phyloP scores from a whole-genome alignment of 2,797 vertebrate genomes.

The Ctenosaura bakeri region DNA sequence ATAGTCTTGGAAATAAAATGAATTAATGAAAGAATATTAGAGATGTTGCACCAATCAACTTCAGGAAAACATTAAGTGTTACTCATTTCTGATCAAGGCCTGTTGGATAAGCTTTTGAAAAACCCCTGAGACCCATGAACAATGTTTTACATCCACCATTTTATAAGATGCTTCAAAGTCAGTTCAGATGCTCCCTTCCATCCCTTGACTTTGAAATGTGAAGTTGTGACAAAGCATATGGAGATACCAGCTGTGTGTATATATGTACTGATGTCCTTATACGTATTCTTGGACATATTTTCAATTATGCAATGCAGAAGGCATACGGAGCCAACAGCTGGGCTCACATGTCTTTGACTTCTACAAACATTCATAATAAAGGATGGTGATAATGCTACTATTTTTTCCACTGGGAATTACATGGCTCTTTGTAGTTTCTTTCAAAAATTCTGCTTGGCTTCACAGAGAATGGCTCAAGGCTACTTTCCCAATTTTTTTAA shows the following conservation, averaged over 20 bases:
- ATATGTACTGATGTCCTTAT: conserved; percentile 58
- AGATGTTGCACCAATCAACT: background rate
- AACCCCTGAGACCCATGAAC: background rate
- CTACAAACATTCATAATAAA: conserved; percentile 63
- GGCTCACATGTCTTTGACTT: conserved; percentile 57
- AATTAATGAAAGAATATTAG: background rate
- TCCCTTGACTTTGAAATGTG: conserved; percentile 66
- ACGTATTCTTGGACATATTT: conserved; percentile 61
- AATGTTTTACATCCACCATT: background rate
- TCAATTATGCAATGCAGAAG: conserved; percentile 64
- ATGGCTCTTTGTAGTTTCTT: conserved; percentile 51
- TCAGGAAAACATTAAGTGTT: background rate
- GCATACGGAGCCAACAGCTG: conserved; percentile 60
- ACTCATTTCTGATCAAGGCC: background rate
- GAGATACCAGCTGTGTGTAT: conserved; percentile 75
- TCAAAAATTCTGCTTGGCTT: conserved; percentile 53
- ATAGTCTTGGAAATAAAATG: background rate
- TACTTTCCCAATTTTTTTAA: conserved; percentile 51
- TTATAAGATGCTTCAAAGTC: background rate
- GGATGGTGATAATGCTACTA: conserved; percentile 42
- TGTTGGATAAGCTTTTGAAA: background rate
- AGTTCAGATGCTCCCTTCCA: background rate
- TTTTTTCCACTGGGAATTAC: conserved; percentile 59
- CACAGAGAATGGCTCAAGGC: conserved; percentile 45
- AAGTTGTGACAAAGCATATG: conserved; percentile 69